These are phyloP conservation scores for Drosophila novamexicana DNA, from an alignment of 1,140 invertebrate species.

Conservation along the genomic window DNA sequence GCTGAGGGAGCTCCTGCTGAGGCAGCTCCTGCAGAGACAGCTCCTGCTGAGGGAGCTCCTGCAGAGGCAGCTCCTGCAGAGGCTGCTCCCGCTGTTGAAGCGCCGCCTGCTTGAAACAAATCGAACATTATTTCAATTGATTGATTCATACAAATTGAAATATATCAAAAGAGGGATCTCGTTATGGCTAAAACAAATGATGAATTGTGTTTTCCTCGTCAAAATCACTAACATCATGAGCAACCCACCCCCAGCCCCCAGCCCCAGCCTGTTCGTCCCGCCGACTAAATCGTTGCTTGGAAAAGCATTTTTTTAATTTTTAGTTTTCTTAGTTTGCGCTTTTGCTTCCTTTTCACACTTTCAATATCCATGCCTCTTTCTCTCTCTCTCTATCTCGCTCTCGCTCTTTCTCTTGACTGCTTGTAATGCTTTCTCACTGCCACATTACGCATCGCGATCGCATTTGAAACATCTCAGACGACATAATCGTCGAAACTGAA, in stretches of 20 bases:
- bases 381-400: constrained; percentile 29
- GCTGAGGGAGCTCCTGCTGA: constrained; percentile 73
- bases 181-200: constrained; percentile 47
- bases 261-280: neutral
- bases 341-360: constrained; percentile 55
- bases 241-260: neutral
- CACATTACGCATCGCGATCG: constrained; percentile 33
- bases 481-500: constrained; percentile 98
- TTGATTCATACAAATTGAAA: constrained; percentile 34
- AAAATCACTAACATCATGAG: constrained; percentile 60
- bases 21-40: constrained; percentile 66
- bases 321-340: constrained; percentile 48
- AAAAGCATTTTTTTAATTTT: constrained; percentile 48
- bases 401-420: constrained; percentile 42
- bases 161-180: constrained; percentile 60
- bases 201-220: constrained; percentile 54
- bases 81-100: constrained; percentile 54
- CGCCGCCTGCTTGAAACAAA: constrained; percentile 48
- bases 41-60: constrained; percentile 52
- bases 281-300: constrained; percentile 15
- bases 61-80: constrained; percentile 36
- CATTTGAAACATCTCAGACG: constrained; percentile 89
- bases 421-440: constrained; percentile 56
- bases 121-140: constrained; percentile 35
- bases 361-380: constrained; percentile 51